Evolutionary conservation across 2,888 invertebrate genomes (phyloP), one percentile per base, ranked within the genome.

Genomic region (Athripsodes cinereus): DNA sequence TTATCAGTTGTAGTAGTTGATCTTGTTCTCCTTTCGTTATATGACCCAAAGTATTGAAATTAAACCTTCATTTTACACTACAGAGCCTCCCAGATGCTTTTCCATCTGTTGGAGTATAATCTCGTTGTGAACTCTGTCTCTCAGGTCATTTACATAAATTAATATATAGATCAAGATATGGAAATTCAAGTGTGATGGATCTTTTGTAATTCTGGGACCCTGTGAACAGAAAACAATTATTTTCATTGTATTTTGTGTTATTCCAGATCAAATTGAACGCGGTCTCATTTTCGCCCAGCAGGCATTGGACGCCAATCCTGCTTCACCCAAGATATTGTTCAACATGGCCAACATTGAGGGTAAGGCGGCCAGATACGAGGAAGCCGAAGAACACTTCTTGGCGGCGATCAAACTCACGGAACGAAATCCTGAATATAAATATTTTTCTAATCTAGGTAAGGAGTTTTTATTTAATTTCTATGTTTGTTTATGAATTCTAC

Each of bases 291-390:
- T 88, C 53, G 91, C 90, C 6, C 78, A 82, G 18, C 78, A 81
- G 65, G 95, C 91, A 0, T 71, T 96, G 6, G 69, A 72, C 49
- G 78, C 84, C 64, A 74, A 95, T 53, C 89, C 92, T 0, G 76
- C 85, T 53, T 87, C 92, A 22, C 81, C 91, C 0, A 83, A 87
- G 0, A 78, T 97, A 22, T 84, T 90, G 71, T 96, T 96, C 70
- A 90, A 91, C 65, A 78, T 93, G 50, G 97, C 90, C 3, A 96
- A 96, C 70, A 87, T 92, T 56, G 81, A 90, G 62, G 97, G 96
- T 0, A 96, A 96, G 78, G 70, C 85, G 58, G 84, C 85, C 48
- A 79, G 83, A 50, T 96, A 88, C 70, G 73, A 81, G 34, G 84
- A 88, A 65, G 92, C 96, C 0, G 96, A 97, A 72, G 70, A 77